These are phyloP conservation scores for Metacarcinus magister DNA, from an alignment of 2,888 invertebrate species.

Conservation along the genomic window DNA sequence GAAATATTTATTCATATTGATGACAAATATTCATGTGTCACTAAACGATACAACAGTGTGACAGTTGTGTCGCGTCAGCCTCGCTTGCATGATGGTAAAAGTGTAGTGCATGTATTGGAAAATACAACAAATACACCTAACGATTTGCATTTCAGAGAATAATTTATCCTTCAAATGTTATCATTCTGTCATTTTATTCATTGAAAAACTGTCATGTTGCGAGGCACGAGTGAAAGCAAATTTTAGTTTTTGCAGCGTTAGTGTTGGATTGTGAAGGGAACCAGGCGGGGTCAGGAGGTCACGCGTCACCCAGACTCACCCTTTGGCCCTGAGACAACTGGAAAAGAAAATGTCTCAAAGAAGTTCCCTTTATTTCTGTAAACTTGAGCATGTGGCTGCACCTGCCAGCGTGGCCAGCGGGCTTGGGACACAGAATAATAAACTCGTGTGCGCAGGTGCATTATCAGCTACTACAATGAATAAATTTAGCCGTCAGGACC, in stretches of 20 bases:
- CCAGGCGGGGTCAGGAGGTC: not conserved
- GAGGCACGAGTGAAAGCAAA: not conserved
- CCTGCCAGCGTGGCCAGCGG: not conserved
- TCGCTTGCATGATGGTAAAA: not conserved
- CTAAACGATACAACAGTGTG: not conserved
- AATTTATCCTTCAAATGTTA: not conserved
- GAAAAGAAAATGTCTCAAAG: constrained; percentile 8
- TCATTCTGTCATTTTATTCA: not conserved
- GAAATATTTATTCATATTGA: not conserved
- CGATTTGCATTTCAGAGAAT: not conserved
- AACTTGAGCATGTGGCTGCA: not conserved
- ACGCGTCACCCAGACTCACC: not conserved
- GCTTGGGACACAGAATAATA: not conserved
- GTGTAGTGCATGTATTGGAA: not conserved
- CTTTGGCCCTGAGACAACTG: not conserved
- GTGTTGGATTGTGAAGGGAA: not conserved
- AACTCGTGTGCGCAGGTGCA: not conserved
- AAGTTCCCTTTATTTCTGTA: not conserved
- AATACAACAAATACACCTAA: not conserved
- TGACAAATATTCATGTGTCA: not conserved
- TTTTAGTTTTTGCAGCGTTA: not conserved
- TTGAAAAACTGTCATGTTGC: not conserved
- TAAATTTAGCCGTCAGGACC: not conserved
- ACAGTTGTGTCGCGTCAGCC: not conserved
- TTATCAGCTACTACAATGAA: not conserved